Evolutionary conservation across 2,797 vertebrate species (phyloP).

Genomic region (Coracias cyanogaster): DNA sequence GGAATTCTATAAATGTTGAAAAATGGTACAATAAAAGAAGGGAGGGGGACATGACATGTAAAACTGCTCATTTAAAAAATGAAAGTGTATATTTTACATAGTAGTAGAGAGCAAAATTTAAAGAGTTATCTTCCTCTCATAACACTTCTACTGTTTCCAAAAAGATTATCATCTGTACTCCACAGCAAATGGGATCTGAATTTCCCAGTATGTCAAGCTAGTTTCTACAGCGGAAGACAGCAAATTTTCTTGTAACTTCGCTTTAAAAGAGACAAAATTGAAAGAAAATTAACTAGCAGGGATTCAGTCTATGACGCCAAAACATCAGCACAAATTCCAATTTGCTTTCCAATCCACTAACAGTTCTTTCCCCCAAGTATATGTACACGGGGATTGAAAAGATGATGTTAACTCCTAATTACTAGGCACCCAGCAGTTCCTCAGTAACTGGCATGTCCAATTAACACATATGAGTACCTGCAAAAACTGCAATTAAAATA

Average conservation of each 20-base stretch:
- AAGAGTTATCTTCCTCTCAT: not conserved
- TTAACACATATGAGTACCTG: not conserved
- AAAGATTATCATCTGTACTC: not conserved
- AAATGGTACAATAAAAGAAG: not conserved
- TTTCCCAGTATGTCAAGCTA: not conserved
- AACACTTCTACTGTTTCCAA: not conserved
- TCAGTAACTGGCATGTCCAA: not conserved
- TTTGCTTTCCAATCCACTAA: conserved; percentile 1
- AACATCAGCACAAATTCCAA: conserved; percentile 4
- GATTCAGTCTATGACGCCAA: not conserved
- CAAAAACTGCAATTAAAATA: conserved; percentile 47
- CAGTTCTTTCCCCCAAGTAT: not conserved
- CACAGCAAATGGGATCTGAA: not conserved
- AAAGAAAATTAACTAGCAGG: conserved; percentile 17
- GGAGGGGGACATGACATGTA: not conserved
- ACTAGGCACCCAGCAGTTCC: conserved; percentile 22
- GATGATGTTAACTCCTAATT: conserved; percentile 10
- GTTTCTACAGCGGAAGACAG: not conserved
- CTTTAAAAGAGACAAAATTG: not conserved
- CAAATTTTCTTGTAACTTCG: not conserved
- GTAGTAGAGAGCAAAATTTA: not conserved
- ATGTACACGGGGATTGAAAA: not conserved
- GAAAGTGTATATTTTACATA: not conserved
- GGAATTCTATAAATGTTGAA: not conserved
- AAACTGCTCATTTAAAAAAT: not conserved